Evolutionary conservation across 2,113 vertebrate genomes (phyloP), one percentile per base, ranked within the genome.

Genomic region (Bubalus kerabau): DNA sequence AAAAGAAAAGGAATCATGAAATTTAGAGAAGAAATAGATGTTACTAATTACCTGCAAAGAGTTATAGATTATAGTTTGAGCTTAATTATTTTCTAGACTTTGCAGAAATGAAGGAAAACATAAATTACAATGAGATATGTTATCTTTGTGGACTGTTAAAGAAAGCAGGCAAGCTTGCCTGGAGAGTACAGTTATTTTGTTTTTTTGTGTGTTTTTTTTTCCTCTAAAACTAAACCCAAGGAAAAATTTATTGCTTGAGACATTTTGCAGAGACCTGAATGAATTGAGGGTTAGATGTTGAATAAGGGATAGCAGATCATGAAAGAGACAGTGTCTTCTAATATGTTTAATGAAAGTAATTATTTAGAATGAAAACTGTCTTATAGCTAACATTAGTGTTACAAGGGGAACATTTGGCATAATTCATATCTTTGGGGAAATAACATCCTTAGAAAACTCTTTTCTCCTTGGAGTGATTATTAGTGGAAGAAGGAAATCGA

Each of bases 281-380:
- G 88, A 98, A 92, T 94, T 90, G 91, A 84, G 78, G 88, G 88
- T 96, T 95, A 94, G 88, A 88, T 90, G 85, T 86, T 95, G 93
- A 97, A 96, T 40, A 95, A 95, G 60, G 54, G 30, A 52, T 76
- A 88, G 40, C 32, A 5, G 57, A 56, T 96, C 43, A 46, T 94
- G 93, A 97, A 97, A 90, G 14, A 91, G n/a, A 92, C 78, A 93
- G 90, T 30, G 54, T 94, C 87, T 90, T 96, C 96, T 92, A 97
- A 94, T 54, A 62, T 26, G 19, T 88, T 97, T 94, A 67, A 95
- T 86, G 67, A 93, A 94, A 93, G 57, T 86, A 60, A 95, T 94
- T 94, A 95, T 94, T 97, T 97, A 93, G 71, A 95, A 87, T 89
- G 86, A 95, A 95, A 97, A 94, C 64, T 59, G 43, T 87, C 86